Base-by-base conservation (phyloP, 2,888 invertebrate genomes). In the Pristionchus arcanus region DNA sequence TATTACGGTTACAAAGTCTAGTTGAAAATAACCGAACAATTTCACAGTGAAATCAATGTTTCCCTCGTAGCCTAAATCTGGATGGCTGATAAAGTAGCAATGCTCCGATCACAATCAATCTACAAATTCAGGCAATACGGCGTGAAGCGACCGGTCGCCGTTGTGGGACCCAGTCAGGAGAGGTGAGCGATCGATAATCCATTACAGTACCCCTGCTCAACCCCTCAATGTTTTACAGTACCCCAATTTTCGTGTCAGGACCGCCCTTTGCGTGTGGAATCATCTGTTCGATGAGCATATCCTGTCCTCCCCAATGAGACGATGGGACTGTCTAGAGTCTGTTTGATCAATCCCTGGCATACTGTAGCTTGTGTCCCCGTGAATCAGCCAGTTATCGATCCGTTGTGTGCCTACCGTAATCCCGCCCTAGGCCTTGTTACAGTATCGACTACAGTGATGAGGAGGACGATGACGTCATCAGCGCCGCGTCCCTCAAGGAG, bases 91-190 rank as follows among this genome's bases (percentile, higher is more conserved):
- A 19, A 25, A 1, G 21, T 21, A 59, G 25, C 63, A 63, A 63
- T 63, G n/a, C 0, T 55, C 3, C n/a, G n/a, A n/a, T 25, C n/a
- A 4, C 34, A 34, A 4, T 16, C 34, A 42, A 3, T 59, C 31
- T 4, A 11, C 21, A 28, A 84, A 83, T 89, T 74, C 89, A 89
- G 89, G 25, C 88, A 88, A 77, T 88, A 71, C 88, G 88, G 88
- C 11, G n/a, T 59, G 1, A 71, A 88, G 49, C 81, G 89, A 25
- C 89, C 89, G 9, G 83, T 89, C 15, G 89, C 89, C 37, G 89
- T 89, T 4, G 89, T 89, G 53, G 89, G 83, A 49, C 89, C 89
- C 16, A 89, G 68, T 21, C 53, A 63, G 66, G 89, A 89, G 49
- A 83, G 89, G 87, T 88, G 55, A 68, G 87, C 42, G n/a, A 63